These are phyloP conservation scores for Pan troglodytes DNA, from an alignment of 2,113 vertebrate species.

Conservation along the genomic window DNA sequence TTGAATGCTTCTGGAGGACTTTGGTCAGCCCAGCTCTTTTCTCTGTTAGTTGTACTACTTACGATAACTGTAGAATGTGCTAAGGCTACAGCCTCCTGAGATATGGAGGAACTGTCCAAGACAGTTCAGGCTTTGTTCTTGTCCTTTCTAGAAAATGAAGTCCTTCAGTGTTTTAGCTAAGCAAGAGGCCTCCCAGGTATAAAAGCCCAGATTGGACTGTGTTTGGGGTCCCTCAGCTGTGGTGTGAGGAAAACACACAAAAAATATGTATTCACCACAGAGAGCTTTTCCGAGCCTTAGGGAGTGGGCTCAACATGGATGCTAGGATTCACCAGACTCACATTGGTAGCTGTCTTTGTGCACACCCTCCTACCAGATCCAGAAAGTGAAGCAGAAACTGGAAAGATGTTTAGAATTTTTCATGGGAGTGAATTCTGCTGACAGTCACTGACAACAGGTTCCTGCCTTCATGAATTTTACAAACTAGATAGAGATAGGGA, in stretches of 20 bases:
- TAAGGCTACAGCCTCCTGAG: background rate
- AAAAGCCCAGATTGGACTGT: background rate
- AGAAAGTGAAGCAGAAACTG: background rate
- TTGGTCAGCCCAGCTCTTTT: background rate
- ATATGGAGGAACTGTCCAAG: background rate
- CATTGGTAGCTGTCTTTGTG: background rate
- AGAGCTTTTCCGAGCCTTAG: background rate
- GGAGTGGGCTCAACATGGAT: background rate
- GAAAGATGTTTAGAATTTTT: background rate
- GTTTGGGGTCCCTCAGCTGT: background rate
- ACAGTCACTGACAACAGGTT: background rate
- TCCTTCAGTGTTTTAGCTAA: background rate
- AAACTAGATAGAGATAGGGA: background rate
- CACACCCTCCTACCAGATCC: background rate
- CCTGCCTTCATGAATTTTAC: background rate
- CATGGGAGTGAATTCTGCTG: background rate
- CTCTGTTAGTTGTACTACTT: background rate
- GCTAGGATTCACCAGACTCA: background rate
- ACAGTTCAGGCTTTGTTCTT: background rate
- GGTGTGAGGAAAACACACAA: background rate
- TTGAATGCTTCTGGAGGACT: background rate
- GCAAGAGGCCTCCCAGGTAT: background rate
- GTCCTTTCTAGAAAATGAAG: background rate
- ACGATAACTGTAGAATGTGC: background rate
- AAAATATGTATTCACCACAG: too few relatives aligned